Base-by-base conservation (phyloP, 2,797 vertebrate genomes). In the Falco cherrug region DNA sequence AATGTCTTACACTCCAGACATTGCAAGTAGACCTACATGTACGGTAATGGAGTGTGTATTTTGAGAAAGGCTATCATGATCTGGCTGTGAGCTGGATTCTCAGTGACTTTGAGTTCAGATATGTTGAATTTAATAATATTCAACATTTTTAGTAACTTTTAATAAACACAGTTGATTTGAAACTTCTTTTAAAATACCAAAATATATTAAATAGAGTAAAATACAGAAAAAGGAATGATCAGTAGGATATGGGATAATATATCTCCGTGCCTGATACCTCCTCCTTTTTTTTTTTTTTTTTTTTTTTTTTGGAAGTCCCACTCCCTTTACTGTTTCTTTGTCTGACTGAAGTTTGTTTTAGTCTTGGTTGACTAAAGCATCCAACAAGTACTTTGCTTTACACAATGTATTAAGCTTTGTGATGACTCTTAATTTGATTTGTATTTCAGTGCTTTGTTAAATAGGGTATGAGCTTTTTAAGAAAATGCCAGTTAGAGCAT, bases 91-190 rank as follows among this genome's bases (percentile, higher is more conserved):
- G 68, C 24, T 74, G 2, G 16, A 16, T 78, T 65, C 86, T 78
- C 50, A 57, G 19, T 26, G 54, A 51, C 68, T 90, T 84, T 0
- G 0, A 45, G 5, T 48, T 63, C 10, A 47, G 0, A 0, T 79
- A 5, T 31, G 11, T 80, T 70, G 22, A 16, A 26, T 77, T 50
- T 2, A 56, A 11, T 76, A 39, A 51, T 31, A 51, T 6, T 63
- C 8, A 81, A 9, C 5, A 14, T 33, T 41, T 41, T 11, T 41
- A 15, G 41, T 41, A 41, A 41, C 41, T 41, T 41, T 13, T 41
- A 41, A 41, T 15, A 12, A 13, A 12, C 41, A 41, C 41, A 41
- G 41, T 41, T 41, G 41, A 41, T 41, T 41, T 41, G 41, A 41
- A 41, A 41, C 41, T 37, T 19, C 12, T 59, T 81, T 24, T 56